Base-by-base conservation (phyloP, 64 coral and sea anemone species). In the Platygyra sinensis region DNA sequence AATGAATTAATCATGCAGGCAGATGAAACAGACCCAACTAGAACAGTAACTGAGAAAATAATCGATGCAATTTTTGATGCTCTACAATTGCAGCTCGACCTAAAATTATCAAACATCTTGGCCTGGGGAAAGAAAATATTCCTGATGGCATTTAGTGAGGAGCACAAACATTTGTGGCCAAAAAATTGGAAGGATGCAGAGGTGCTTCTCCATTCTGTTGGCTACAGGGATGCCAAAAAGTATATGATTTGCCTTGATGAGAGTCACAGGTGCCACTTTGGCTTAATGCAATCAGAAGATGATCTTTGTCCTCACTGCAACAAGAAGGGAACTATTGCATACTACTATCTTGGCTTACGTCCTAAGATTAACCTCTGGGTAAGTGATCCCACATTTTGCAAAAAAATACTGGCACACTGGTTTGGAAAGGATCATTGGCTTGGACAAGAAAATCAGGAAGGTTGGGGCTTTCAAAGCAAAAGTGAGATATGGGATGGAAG, bases 161-260 rank as follows among this genome's bases (percentile, higher is more conserved):
- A 89, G 52, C 60, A 63, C 12, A 19, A 25, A 15, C 73, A 89
- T 77, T 77, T 89, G 87, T 89, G 75, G 76, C 76, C 87, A 46
- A 80, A 60, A 46, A 72, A 33, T 79, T 89, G 87, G 87, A 69
- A 79, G 50, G 87, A 89, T 20, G 87, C 62, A 31, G 74, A 36
- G 50, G 42, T 8, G 54, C 10, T 89, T 8, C 87, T 89, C 14
- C 75, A 80, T 10, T 79, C 51, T 72, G 74, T 89, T 72, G 88
- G 88, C 11, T 89, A 89, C 88, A 67, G 63, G 30, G 60, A 79
- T 89, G 75, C 76, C 16, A 83, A 90, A 52, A 82, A 82, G 30
- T 90, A 90, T 36, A 31, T 81, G 14, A 90, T 90, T 90, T 90
- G 89, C 75, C 75, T 90, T 55, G 89, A 90, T 74, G 77, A 90